Percentiles rank a stretch among this genome's conserved stretches.
Conservation (phyloP, 2,888 invertebrate species). For the Lepidocyrtoides sp. region DNA sequence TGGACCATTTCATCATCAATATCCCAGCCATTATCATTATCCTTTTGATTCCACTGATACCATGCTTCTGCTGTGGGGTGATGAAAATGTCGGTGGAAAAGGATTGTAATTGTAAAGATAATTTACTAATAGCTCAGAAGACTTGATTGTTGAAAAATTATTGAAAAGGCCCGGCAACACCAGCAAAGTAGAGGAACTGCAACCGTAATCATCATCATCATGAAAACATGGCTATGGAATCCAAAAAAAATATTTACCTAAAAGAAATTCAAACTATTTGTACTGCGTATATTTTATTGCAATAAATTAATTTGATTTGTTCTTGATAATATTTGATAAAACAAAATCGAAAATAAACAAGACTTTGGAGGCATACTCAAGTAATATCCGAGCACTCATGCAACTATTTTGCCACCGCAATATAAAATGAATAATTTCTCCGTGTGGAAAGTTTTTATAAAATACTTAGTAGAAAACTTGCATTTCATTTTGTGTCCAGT, state of each 20-base stretch:
- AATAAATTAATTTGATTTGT: too few relatives aligned
- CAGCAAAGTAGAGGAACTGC: not conserved
- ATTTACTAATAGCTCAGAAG: constrained; percentile 31
- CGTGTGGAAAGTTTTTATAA: not conserved
- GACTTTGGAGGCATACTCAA: too few relatives aligned
- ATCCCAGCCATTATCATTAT: constrained; percentile 62
- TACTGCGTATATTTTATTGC: too few relatives aligned
- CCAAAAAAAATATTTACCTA: too few relatives aligned
- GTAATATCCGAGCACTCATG: too few relatives aligned
- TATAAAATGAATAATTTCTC: not conserved
- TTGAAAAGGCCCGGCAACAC: not conserved
- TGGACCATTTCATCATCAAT: constrained; percentile 62
- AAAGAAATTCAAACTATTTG: too few relatives aligned
- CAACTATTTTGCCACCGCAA: too few relatives aligned
- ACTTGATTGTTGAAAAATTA: constrained; percentile 12
- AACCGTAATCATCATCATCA: too few relatives aligned
- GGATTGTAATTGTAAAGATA: constrained; percentile 52
- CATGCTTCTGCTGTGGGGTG: constrained; percentile 59
- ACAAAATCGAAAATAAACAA: too few relatives aligned
- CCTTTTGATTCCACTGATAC: constrained; percentile 73
- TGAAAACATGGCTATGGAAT: too few relatives aligned
- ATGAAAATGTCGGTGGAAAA: constrained; percentile 73
- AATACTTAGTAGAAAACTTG: not conserved
- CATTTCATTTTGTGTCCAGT: not conserved
- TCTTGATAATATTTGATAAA: too few relatives aligned